A percentile compares a stretch with the other conserved stretches of the same genome.
phyloP scores from a whole-genome alignment of 2,113 vertebrate genomes.

The Chrysemys picta region DNA sequence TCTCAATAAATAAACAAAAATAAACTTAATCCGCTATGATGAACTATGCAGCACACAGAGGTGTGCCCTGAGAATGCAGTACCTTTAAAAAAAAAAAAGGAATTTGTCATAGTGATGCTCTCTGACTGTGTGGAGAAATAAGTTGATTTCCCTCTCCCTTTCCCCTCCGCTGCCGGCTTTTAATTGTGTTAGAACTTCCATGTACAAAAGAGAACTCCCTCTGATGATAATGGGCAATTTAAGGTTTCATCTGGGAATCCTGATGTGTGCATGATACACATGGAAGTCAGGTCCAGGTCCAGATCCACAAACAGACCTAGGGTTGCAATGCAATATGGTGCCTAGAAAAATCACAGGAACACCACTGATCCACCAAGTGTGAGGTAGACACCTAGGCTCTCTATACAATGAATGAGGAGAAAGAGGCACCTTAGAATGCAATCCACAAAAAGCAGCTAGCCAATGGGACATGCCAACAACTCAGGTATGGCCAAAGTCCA shows the following conservation, averaged over 20 bases:
- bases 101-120: neutral
- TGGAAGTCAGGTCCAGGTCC: neutral
- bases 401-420: too few relatives aligned
- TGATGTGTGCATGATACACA: neutral
- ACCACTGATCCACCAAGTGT: too few relatives aligned
- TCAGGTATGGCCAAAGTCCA: too few relatives aligned
- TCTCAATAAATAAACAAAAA: neutral
- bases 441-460: too few relatives aligned
- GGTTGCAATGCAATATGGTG: too few relatives aligned
- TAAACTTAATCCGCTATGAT: neutral
- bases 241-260: neutral
- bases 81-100: neutral
- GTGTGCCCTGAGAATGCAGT: neutral
- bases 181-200: neutral
- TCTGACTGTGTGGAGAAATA: neutral
- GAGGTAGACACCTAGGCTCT: too few relatives aligned
- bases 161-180: neutral
- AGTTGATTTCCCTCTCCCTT: neutral
- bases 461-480: too few relatives aligned
- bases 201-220: neutral
- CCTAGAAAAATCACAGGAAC: too few relatives aligned
- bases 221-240: neutral
- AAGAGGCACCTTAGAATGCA: too few relatives aligned
- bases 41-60: neutral
- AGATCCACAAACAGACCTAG: too few relatives aligned